phyloP scores from a whole-genome alignment of 2,113 vertebrate genomes.

The Buteo buteo region DNA sequence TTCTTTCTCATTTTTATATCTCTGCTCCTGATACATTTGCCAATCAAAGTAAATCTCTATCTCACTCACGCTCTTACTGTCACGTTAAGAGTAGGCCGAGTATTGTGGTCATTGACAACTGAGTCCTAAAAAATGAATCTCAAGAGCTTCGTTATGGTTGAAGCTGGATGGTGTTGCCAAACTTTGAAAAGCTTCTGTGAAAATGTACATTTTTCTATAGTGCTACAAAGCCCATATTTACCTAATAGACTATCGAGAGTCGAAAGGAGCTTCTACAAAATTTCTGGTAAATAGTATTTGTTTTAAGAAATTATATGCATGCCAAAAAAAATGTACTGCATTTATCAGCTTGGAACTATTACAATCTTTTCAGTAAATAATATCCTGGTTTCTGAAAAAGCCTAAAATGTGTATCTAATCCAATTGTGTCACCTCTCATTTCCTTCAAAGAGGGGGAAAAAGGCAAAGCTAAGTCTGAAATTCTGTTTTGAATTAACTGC shows the following conservation, averaged over 20 bases:
- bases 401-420: constrained; percentile 21
- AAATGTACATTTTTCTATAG: not conserved
- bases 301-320: not conserved
- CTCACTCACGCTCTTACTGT: not conserved
- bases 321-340: constrained; percentile 12
- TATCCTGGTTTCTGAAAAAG: constrained; percentile 31
- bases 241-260: not conserved
- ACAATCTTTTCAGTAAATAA: constrained; percentile 43
- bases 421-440: constrained; percentile 41
- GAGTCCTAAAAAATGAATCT: not conserved
- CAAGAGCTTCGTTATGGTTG: not conserved
- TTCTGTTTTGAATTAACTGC: constrained; percentile 57
- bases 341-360: constrained; percentile 38
- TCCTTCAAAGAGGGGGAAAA: not conserved
- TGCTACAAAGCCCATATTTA: not conserved
- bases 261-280: not conserved
- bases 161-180: not conserved
- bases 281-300: constrained; percentile 22
- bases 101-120: not conserved
- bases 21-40: not conserved
- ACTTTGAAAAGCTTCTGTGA: not conserved
- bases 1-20: not conserved
- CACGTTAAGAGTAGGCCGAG: not conserved
- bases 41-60: not conserved
- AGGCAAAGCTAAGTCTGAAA: constrained; percentile 8